Evolutionary conservation across 1,140 invertebrate species (phyloP).

Genomic region (Zaprionus taronus): DNA sequence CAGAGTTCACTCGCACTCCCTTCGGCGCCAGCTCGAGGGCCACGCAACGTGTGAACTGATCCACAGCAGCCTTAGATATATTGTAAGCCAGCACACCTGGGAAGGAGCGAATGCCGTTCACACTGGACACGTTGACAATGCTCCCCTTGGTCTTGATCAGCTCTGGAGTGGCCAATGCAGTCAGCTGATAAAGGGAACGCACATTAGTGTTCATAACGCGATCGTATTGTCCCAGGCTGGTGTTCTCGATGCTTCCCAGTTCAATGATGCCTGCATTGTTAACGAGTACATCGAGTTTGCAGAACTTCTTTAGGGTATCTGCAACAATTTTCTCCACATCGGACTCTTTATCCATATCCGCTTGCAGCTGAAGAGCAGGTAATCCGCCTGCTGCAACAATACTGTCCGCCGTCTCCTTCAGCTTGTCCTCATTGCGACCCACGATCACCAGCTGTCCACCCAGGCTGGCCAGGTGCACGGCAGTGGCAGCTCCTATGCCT

Average conservation of each 20-base stretch:
- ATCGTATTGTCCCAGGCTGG: conserved; percentile 93
- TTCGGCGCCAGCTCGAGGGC: conserved; percentile 92
- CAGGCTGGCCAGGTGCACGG: conserved; percentile 90
- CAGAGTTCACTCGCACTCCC: conserved; percentile 93
- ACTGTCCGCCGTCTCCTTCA: conserved; percentile 87
- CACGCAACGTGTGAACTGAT: conserved; percentile 94
- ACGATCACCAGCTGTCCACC: conserved; percentile 90
- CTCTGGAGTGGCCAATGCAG: conserved; percentile 93
- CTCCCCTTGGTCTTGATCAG: conserved; percentile 93
- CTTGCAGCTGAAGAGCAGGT: conserved; percentile 52
- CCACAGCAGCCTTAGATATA: conserved; percentile 94
- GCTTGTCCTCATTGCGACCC: conserved; percentile 89
- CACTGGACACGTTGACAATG: conserved; percentile 96
- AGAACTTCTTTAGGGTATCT: conserved; percentile 88
- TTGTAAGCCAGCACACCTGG: conserved; percentile 92
- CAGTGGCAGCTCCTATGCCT: conserved; percentile 93
- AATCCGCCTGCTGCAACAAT: conserved; percentile 56
- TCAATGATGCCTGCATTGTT: conserved; percentile 96
- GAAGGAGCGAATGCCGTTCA: conserved; percentile 92
- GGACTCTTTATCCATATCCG: conserved; percentile 90
- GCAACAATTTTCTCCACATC: conserved; percentile 90
- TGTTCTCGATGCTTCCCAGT: conserved; percentile 92
- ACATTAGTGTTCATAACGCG: conserved; percentile 94
- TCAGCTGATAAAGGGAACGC: conserved; percentile 92
- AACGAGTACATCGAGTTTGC: conserved; percentile 91